A percentile compares a stretch with the other conserved stretches of the same genome.
phyloP scores from a whole-genome alignment of 2,113 vertebrate species.

The Nyctibius bracteatus region DNA sequence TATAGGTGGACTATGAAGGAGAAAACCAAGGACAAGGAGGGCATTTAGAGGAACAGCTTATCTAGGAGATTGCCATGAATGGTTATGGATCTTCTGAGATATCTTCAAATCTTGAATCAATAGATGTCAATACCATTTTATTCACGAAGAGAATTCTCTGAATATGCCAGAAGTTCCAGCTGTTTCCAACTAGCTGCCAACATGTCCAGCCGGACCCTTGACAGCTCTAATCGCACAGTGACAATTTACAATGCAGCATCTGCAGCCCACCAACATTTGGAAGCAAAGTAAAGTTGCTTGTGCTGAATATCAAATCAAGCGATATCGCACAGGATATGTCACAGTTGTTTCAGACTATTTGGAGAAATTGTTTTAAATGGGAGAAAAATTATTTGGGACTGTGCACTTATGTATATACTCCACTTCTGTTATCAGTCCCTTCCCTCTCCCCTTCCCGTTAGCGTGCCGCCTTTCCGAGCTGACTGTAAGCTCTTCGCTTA shows the following conservation, averaged over 20 bases:
- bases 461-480: rapidly evolving
- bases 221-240: background rate
- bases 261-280: background rate
- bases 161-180: background rate
- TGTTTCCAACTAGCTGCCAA: background rate
- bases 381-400: background rate
- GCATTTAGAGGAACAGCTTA: background rate
- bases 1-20: background rate
- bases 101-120: background rate
- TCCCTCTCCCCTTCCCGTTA: background rate
- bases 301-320: background rate
- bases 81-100: background rate
- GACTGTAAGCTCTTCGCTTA: background rate
- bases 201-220: background rate
- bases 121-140: background rate
- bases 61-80: background rate
- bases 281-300: background rate
- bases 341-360: background rate
- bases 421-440: background rate
- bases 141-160: background rate
- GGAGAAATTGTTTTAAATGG: background rate
- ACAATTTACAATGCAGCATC: background rate
- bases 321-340: background rate
- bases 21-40: background rate
- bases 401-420: background rate